These are phyloP conservation scores for Dromiciops gliroides DNA, from an alignment of 2,113 vertebrate genomes.

Conservation along the genomic window DNA sequence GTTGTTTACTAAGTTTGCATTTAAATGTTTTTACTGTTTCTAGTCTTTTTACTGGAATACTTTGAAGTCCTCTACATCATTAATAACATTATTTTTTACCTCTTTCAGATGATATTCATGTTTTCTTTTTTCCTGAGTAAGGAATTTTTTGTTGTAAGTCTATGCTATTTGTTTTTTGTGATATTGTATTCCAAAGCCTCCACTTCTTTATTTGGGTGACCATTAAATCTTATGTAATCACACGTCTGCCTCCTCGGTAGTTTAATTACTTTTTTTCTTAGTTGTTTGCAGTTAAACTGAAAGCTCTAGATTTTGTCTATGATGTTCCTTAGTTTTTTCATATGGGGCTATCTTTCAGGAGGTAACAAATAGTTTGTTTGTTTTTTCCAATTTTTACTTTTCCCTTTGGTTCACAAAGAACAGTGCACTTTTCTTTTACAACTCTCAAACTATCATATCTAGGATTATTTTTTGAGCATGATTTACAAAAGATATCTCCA, in stretches of 20 bases:
- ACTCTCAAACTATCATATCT: too few relatives aligned
- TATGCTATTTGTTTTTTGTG: neutral
- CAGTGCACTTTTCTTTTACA: too few relatives aligned
- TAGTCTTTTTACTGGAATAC: neutral
- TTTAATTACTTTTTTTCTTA: neutral
- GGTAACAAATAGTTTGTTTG: too few relatives aligned
- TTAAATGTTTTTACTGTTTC: neutral
- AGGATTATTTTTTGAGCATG: too few relatives aligned
- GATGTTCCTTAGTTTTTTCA: neutral
- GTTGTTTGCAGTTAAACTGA: neutral
- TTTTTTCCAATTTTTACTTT: too few relatives aligned
- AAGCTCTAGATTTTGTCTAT: neutral
- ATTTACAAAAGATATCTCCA: too few relatives aligned
- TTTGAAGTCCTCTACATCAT: neutral
- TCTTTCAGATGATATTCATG: neutral
- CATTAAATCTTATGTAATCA: neutral
- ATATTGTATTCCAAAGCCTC: neutral
- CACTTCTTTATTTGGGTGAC: neutral
- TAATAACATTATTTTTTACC: neutral
- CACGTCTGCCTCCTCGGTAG: neutral
- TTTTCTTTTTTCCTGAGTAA: neutral
- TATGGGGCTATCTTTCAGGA: too few relatives aligned
- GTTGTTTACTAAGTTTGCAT: neutral
- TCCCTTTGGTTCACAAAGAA: too few relatives aligned
- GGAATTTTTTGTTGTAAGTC: neutral